phyloP scores from a whole-genome alignment of 1,140 invertebrate species.

The Ruditapes philippinarum region DNA sequence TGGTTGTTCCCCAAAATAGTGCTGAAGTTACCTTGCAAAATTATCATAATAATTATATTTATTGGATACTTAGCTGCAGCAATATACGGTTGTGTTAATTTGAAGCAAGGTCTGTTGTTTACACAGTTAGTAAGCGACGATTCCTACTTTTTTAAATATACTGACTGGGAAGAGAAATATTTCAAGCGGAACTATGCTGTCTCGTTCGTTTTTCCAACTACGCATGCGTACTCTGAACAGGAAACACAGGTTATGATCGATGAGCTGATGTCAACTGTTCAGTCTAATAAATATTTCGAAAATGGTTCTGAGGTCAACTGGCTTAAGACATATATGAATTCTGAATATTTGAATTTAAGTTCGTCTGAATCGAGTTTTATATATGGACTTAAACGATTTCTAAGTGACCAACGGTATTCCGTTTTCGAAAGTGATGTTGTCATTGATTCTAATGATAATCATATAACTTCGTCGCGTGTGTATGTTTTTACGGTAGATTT shows the following conservation, averaged over 20 bases:
- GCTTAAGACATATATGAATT: constrained; percentile 40
- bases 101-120: constrained; percentile 94
- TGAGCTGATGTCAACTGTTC: neutral
- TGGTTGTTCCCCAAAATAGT: constrained; percentile 46
- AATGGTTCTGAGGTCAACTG: constrained; percentile 54
- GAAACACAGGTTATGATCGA: constrained; percentile 1
- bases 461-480: constrained; percentile 90
- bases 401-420: constrained; percentile 75
- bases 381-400: constrained; percentile 87
- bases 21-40: too few relatives aligned
- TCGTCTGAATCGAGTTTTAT: neutral
- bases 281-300: constrained; percentile 40
- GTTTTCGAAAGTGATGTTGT: constrained; percentile 92
- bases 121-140: constrained; percentile 82
- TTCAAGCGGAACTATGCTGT: constrained; percentile 30
- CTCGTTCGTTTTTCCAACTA: constrained; percentile 30
- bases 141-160: constrained; percentile 79
- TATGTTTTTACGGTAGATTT: constrained; percentile 69
- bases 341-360: neutral
- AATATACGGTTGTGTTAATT: constrained; percentile 94
- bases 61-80: constrained; percentile 93
- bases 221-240: constrained; percentile 20
- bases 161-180: constrained; percentile 10
- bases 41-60: constrained; percentile 93
- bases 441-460: constrained; percentile 92